Evolutionary conservation across 2,797 vertebrate genomes (phyloP).

Genomic region (Buphagus erythrorhynchus): DNA sequence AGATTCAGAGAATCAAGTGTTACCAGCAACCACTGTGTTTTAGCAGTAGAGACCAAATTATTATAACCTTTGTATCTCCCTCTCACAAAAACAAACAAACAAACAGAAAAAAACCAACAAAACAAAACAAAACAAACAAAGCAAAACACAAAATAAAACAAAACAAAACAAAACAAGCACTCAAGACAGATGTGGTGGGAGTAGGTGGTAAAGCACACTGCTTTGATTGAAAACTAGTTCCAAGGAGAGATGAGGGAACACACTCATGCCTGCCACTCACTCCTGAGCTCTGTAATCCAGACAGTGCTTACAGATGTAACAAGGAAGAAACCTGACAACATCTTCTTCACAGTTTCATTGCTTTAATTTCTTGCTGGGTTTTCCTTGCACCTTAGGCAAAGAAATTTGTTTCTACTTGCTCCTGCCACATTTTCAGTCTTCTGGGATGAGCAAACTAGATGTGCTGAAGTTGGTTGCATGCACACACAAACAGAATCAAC

Average conservation of each 20-base stretch:
- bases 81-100: neutral
- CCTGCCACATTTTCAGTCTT: neutral
- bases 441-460: neutral
- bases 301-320: neutral
- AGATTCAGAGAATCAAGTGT: neutral
- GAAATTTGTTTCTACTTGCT: neutral
- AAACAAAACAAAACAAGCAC: neutral
- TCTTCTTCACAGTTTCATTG: neutral
- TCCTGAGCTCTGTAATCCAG: neutral
- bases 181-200: neutral
- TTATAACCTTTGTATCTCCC: neutral
- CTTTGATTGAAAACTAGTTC: neutral
- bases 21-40: neutral
- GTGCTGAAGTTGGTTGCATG: neutral
- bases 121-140: too few species aligned
- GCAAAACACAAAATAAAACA: accelerated
- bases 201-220: neutral
- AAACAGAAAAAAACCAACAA: neutral
- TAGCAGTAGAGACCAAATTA: neutral
- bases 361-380: neutral
- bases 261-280: neutral
- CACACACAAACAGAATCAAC: neutral
- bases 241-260: neutral
- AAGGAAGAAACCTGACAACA: neutral
- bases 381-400: neutral